Evolutionary conservation across 2,888 invertebrate species (phyloP).

Genomic region (Phasia obesa): DNA sequence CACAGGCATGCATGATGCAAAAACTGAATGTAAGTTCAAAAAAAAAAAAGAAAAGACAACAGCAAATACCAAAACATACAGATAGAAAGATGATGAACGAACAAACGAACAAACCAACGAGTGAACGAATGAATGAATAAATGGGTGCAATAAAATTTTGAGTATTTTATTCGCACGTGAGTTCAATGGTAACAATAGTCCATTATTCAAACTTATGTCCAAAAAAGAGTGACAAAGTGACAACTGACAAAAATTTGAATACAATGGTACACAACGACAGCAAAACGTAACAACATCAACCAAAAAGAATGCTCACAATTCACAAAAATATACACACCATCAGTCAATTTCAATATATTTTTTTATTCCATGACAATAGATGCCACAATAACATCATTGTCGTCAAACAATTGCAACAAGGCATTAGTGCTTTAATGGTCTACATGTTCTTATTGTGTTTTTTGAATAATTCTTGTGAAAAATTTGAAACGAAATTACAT

Average conservation of each 20-base stretch:
- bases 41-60: slow-evolving; percentile 9
- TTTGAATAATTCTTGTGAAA: background rate
- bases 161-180: slow-evolving; percentile 63
- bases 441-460: slow-evolving; percentile 54
- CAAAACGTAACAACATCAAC: slow-evolving; percentile 54
- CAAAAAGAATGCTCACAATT: slow-evolving; percentile 33
- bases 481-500: slow-evolving; percentile 42
- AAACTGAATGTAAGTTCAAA: slow-evolving; percentile 3
- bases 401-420: slow-evolving; percentile 62
- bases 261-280: slow-evolving; percentile 72
- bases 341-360: slow-evolving; percentile 21
- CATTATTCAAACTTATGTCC: slow-evolving; percentile 73
- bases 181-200: slow-evolving; percentile 60
- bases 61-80: slow-evolving; percentile 37
- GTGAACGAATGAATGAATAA: slow-evolving; percentile 19
- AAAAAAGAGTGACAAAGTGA: slow-evolving; percentile 73
- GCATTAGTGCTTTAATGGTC: slow-evolving; percentile 63
- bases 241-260: slow-evolving; percentile 75
- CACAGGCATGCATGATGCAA: slow-evolving; percentile 45
- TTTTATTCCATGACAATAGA: slow-evolving; percentile 52
- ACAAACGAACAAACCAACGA: slow-evolving; percentile 8
- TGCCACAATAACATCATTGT: slow-evolving; percentile 65
- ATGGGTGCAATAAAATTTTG: slow-evolving; percentile 50
- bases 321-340: slow-evolving; percentile 37
- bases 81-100: slow-evolving; percentile 24